These are phyloP conservation scores for Xenopus borealis DNA, from an alignment of 2,113 vertebrate genomes.

Conservation along the genomic window DNA sequence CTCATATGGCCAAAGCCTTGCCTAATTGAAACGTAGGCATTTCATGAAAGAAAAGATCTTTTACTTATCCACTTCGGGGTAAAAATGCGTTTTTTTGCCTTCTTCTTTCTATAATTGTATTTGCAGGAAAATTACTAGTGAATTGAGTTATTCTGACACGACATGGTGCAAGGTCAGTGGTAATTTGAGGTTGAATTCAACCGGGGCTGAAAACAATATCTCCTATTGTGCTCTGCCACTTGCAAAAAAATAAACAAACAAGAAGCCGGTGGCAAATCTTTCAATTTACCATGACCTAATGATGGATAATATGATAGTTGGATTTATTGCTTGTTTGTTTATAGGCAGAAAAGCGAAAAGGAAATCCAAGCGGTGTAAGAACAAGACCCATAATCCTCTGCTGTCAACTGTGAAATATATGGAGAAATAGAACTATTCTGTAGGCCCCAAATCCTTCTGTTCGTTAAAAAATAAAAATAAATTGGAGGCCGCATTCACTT, in stretches of 20 bases:
- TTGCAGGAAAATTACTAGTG: constrained; percentile 21
- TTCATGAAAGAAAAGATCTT: constrained; percentile 9
- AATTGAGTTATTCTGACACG: constrained; percentile 33
- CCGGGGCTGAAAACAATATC: constrained; percentile 8
- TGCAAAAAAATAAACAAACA: constrained; percentile 15
- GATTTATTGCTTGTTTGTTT: background rate
- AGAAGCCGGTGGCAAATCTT: background rate
- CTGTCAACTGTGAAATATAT: background rate
- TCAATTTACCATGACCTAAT: background rate
- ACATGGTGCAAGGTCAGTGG: constrained; percentile 4
- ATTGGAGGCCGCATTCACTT: no score
- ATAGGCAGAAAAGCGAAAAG: background rate
- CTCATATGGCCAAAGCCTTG: constrained; percentile 9
- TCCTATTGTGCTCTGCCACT: constrained; percentile 18
- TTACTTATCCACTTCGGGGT: constrained; percentile 1
- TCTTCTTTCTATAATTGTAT: constrained; percentile 15
- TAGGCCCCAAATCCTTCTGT: no score
- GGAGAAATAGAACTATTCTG: no score
- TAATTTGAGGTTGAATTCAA: constrained; percentile 21
- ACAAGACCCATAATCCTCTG: background rate
- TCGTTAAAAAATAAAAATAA: no score
- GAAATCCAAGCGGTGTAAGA: background rate
- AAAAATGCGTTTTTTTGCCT: constrained; percentile 23
- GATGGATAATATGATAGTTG: background rate
- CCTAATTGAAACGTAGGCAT: background rate